Evolutionary conservation across 1,140 invertebrate species (phyloP).

Genomic region (Akabosia matsudoensis): DNA sequence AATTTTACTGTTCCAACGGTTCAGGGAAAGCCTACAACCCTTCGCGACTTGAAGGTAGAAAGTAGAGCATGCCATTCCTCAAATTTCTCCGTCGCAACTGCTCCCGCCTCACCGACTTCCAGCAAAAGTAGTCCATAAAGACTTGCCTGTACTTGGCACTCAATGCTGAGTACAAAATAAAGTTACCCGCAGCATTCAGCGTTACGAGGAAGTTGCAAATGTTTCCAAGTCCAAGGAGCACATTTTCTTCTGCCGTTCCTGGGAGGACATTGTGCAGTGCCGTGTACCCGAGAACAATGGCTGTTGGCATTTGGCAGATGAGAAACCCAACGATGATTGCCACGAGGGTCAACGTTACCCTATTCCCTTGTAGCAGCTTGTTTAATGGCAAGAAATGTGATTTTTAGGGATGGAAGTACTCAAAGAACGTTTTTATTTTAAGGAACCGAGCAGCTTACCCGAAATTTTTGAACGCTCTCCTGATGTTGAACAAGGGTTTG

Average conservation of each 20-base stretch:
- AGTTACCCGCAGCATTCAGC: constrained; percentile 70
- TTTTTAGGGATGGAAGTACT: not conserved
- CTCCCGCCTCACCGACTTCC: too few species aligned
- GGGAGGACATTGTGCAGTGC: constrained; percentile 52
- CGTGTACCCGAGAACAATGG: constrained; percentile 56
- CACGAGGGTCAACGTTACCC: constrained; percentile 70
- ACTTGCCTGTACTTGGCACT: constrained; percentile 57
- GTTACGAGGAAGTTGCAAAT: constrained; percentile 67
- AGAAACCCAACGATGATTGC: constrained; percentile 69
- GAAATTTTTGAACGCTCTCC: not conserved
- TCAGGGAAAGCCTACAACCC: too few species aligned
- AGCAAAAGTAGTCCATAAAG: not conserved
- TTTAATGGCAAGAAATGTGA: not conserved
- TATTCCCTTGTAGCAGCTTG: constrained; percentile 55
- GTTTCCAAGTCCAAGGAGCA: constrained; percentile 61
- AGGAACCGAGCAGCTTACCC: too few species aligned
- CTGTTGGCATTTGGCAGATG: constrained; percentile 66
- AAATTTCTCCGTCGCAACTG: too few species aligned
- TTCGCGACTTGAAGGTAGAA: too few species aligned
- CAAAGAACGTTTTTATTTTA: not conserved
- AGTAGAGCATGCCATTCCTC: too few species aligned
- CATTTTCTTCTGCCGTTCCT: constrained; percentile 52
- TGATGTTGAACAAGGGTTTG: not conserved
- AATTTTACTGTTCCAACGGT: too few species aligned
- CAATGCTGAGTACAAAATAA: constrained; percentile 71